Evolutionary conservation across 1,140 invertebrate genomes (phyloP), one percentile per base, ranked within the genome.

Genomic region (Hycleus phaleratus): DNA sequence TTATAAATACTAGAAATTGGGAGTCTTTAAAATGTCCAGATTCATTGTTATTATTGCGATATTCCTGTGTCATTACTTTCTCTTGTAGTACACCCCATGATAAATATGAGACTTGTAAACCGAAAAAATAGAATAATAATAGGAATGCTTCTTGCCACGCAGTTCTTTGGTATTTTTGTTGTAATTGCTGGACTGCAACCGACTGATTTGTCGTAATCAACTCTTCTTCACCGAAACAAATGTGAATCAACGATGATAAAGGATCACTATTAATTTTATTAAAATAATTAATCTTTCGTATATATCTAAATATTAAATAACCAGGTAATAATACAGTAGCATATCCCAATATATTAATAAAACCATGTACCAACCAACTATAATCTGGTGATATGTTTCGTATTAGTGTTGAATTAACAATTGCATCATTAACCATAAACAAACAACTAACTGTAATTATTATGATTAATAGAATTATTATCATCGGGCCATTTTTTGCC

Each of bases 61-160:
- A 95, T 62, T 85, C 81, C 79, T 88, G 75, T 1, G 89, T 92
- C 88, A 93, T 93, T 58, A 94, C 87, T 78, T 93, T 93, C 75
- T 95, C 91, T 75, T 97, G 95, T 46, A 97, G 75, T 44, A 97
- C 79, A 2, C 95, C 95, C 95, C 95, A 98, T 32, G 90, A 88
- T 12, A 98, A 78, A 72, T 95, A 97, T 46, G 91, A 91, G 2
- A 83, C 77, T 82, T 96, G 94, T 1, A 98, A 79, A 1, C 94
- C 94, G 40, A 83, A 70, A 70, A 96, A 91, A 75, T 94, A 97
- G 72, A 91, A 85, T 2, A 82, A 12, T 1, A 94, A 71, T 26
- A 85, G 71, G 42, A 84, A 60, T 4, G 77, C 74, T 66, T 85
- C 80, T 71, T 82, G 77, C 4, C 77, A 70, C 64, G 75, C 72